A percentile compares a stretch with the other conserved stretches of the same genome.
Evolutionary conservation across 2,113 vertebrate genomes (phyloP).

Genomic region (Chloroceryle aenea): DNA sequence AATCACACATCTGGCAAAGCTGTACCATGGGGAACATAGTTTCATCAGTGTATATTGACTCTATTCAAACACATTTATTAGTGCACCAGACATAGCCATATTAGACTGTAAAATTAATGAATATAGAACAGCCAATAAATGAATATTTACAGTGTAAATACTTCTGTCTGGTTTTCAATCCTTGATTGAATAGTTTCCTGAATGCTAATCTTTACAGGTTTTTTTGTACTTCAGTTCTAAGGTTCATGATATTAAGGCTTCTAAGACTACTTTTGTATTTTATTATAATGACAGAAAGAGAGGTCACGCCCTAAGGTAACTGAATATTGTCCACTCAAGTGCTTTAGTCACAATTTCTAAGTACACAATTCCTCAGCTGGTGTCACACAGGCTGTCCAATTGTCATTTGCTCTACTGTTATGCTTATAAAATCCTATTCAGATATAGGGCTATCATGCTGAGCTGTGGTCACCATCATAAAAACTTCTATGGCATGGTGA

Average conservation of each 20-base stretch:
- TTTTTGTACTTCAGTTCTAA: background rate
- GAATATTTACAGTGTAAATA: constrained; percentile 29
- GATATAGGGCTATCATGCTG: background rate
- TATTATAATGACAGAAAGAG: background rate
- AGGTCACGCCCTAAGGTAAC: background rate
- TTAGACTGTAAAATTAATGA: background rate
- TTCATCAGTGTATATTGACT: background rate
- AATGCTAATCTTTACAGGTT: background rate
- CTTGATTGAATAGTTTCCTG: background rate
- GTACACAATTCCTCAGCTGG: background rate
- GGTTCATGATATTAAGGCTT: background rate
- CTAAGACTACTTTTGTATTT: background rate
- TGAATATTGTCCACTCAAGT: background rate
- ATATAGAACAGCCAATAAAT: background rate
- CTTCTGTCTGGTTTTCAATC: background rate
- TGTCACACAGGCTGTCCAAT: background rate
- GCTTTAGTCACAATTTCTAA: background rate
- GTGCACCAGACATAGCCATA: background rate
- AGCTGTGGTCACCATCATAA: background rate
- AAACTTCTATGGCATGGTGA: background rate
- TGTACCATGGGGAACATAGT: background rate
- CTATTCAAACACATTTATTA: background rate
- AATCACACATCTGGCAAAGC: background rate
- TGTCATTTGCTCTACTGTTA: background rate
- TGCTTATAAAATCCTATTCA: background rate